Evolutionary conservation across 2,888 invertebrate species (phyloP).

Genomic region (Sycophila texana): DNA sequence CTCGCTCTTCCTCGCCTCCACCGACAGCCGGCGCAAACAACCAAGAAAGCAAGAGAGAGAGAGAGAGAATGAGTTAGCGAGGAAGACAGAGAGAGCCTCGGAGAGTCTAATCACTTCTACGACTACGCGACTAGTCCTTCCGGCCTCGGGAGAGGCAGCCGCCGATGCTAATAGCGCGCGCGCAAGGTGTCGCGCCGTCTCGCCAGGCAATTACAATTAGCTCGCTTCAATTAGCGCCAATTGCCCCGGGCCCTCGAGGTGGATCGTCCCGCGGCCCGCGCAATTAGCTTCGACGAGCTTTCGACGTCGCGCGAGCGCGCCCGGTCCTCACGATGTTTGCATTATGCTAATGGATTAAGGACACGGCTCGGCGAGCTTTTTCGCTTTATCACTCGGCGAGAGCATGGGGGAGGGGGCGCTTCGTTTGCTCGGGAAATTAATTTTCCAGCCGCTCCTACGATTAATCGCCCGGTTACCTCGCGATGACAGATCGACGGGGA

Average conservation of each 20-base stretch:
- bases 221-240: constrained; percentile 43
- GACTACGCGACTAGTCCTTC: constrained; percentile 8
- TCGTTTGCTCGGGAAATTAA: no score
- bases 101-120: neutral
- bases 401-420: neutral
- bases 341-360: constrained; percentile 27
- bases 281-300: constrained; percentile 26
- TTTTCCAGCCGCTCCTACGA: no score
- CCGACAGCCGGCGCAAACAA: constrained; percentile 47
- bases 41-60: no score
- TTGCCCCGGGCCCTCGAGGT: constrained; percentile 19
- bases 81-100: no score
- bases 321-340: constrained; percentile 17
- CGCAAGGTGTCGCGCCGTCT: constrained; percentile 27
- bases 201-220: constrained; percentile 31
- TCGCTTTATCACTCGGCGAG: neutral
- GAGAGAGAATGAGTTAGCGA: neutral
- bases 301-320: neutral
- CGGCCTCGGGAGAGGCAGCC: neutral
- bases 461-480: no score
- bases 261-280: neutral
- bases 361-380: neutral
- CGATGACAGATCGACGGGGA: no score
- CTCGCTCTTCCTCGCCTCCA: neutral
- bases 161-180: neutral